These are phyloP conservation scores for Hexactinellida sp. DNA, from an alignment of 37 sponge, comb jelly and placozoan genomes.

Conservation along the genomic window DNA sequence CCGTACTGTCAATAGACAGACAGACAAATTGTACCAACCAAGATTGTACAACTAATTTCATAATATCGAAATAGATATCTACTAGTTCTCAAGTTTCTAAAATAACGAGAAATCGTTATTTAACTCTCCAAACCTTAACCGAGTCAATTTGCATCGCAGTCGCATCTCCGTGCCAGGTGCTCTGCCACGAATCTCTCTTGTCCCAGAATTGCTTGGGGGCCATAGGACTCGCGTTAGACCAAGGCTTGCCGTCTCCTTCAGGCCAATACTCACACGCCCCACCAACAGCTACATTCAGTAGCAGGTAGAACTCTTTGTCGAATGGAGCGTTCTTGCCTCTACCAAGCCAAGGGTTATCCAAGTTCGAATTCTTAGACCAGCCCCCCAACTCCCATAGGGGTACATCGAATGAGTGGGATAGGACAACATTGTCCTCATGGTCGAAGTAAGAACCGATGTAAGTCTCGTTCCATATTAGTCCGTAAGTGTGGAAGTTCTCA, in stretches of 20 bases:
- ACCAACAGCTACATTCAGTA: slow-evolving; percentile 55
- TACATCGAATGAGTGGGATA: slow-evolving; percentile 28
- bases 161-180: slow-evolving; percentile 43
- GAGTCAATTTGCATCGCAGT: slow-evolving; percentile 39
- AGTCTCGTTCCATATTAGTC: slow-evolving; percentile 58
- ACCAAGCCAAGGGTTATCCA: slow-evolving; percentile 45
- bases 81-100: no score
- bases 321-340: slow-evolving; percentile 48
- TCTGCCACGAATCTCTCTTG: slow-evolving; percentile 28
- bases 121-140: slow-evolving; percentile 35
- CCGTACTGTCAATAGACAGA: no score
- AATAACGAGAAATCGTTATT: no score
- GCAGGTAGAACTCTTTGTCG: slow-evolving; percentile 37
- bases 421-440: slow-evolving; percentile 28
- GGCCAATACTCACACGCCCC: slow-evolving; percentile 52
- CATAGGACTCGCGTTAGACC: slow-evolving; percentile 26
- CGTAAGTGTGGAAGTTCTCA: slow-evolving; percentile 43
- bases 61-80: no score
- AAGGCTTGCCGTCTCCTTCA: slow-evolving; percentile 53
- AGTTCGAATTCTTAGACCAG: slow-evolving; percentile 19
- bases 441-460: slow-evolving; percentile 60
- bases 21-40: no score
- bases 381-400: slow-evolving; percentile 45
- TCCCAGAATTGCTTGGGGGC: slow-evolving; percentile 45
- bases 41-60: no score